Conservation (phyloP, 2,888 invertebrate genomes). For the Drosophila falleni region DNA sequence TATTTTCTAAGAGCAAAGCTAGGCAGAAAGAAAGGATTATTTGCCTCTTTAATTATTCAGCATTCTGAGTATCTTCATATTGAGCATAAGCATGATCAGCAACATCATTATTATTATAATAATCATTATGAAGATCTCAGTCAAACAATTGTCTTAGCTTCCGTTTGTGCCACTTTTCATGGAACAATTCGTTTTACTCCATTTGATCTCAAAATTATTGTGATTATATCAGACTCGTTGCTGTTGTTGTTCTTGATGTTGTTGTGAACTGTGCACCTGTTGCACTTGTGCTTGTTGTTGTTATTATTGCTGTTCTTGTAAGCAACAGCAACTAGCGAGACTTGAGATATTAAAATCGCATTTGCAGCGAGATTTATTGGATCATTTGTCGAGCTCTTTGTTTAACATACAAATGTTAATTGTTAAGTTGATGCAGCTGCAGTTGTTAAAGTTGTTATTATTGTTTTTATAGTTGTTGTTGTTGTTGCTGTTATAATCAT, state of each 20-base stretch:
- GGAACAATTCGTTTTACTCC: slow-evolving; percentile 45
- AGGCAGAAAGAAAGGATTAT: not conserved
- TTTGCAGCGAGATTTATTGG: slow-evolving; percentile 44
- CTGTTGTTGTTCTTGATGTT: slow-evolving; percentile 24
- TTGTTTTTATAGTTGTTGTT: slow-evolving; percentile 5
- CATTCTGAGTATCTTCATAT: not conserved
- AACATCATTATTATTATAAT: not conserved
- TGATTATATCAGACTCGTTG: slow-evolving; percentile 62
- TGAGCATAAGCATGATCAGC: not conserved
- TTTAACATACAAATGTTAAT: slow-evolving; percentile 62
- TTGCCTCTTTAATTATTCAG: not conserved
- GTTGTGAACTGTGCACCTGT: slow-evolving; percentile 58
- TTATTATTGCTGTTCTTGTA: slow-evolving; percentile 1
- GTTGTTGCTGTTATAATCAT: slow-evolving; percentile 18
- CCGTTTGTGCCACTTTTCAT: slow-evolving; percentile 69
- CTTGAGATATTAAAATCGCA: slow-evolving; percentile 15
- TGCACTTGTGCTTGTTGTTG: slow-evolving; percentile 42
- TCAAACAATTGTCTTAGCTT: slow-evolving; percentile 42
- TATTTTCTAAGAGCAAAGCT: not conserved
- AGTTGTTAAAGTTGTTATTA: slow-evolving; percentile 11
- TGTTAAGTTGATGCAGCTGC: slow-evolving; percentile 50
- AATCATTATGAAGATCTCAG: not conserved
- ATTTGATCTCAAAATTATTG: slow-evolving; percentile 74
- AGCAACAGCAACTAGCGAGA: slow-evolving; percentile 1
- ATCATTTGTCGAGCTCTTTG: slow-evolving; percentile 29